Percentiles rank a stretch among this genome's conserved stretches.
Conservation (phyloP, 2,888 invertebrate genomes). For the Eurytoma adleriae region DNA sequence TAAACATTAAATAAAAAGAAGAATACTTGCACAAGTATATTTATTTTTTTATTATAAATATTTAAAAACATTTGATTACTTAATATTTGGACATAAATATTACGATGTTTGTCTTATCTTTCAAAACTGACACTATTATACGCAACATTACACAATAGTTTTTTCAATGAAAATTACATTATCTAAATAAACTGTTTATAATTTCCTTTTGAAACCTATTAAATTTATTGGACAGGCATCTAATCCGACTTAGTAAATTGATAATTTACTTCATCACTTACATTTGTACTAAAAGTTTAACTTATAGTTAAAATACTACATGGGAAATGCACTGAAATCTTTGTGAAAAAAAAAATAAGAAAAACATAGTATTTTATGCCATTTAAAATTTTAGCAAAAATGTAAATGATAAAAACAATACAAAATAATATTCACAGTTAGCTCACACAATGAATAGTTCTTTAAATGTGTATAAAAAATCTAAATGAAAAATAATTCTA, state of each 20-base stretch:
- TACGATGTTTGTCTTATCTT: conserved; percentile 62
- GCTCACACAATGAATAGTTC: conserved; percentile 10
- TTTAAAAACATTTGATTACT: conserved; percentile 70
- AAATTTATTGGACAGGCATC: conserved; percentile 40
- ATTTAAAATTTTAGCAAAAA: conserved; percentile 30
- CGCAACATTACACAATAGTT: conserved; percentile 62
- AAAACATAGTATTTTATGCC: conserved; percentile 10
- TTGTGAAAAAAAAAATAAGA: conserved; percentile 22
- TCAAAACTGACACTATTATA: conserved; percentile 62
- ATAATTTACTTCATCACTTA: conserved; percentile 26
- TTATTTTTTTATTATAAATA: conserved; percentile 72
- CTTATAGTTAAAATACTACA: conserved; percentile 8
- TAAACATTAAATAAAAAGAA: too few relatives aligned
- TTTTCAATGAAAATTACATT: conserved; percentile 60
- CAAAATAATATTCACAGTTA: not conserved
- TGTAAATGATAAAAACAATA: conserved; percentile 33
- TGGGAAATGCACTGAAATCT: conserved; percentile 31
- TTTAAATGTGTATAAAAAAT: not conserved
- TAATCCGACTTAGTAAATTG: conserved; percentile 44
- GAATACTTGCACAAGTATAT: conserved; percentile 48
- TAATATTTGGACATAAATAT: conserved; percentile 64
- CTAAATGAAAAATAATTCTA: not conserved
- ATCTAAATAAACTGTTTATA: conserved; percentile 34
- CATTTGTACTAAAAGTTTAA: conserved; percentile 46
- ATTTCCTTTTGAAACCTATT: conserved; percentile 30